Percentiles rank a stretch among this genome's conserved stretches.
These are phyloP conservation scores for Zeuzera pyrina DNA, from an alignment of 2,888 invertebrate genomes.

Conservation along the genomic window DNA sequence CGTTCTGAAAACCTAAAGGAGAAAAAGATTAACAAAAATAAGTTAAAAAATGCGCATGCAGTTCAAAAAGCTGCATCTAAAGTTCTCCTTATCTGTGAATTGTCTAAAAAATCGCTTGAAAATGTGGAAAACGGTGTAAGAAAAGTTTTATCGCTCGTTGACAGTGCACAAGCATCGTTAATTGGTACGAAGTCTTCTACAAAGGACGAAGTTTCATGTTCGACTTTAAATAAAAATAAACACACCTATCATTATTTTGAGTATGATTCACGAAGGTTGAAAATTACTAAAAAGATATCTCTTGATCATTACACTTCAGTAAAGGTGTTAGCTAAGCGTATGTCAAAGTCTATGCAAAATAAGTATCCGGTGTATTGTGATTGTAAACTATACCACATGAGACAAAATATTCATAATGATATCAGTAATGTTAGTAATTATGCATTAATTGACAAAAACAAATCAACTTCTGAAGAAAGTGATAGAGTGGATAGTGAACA, in stretches of 20 bases:
- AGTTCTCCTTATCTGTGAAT: conserved; percentile 55
- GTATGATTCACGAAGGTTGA: conserved; percentile 35
- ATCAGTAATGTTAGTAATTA: too few relatives aligned
- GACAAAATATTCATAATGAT: too few relatives aligned
- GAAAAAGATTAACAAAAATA: conserved; percentile 46
- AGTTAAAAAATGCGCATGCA: conserved; percentile 48
- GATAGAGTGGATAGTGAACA: conserved; percentile 4
- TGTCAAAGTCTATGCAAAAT: conserved; percentile 33
- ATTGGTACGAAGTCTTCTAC: conserved; percentile 22
- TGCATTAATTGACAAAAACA: too few relatives aligned
- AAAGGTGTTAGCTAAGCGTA: conserved; percentile 35
- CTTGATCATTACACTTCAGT: conserved; percentile 47
- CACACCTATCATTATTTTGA: conserved; percentile 32
- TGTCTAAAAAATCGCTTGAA: conserved; percentile 59
- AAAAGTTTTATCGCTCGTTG: conserved; percentile 36
- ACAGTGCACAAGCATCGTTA: conserved; percentile 25
- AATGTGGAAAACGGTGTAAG: conserved; percentile 55
- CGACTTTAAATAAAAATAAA: too few relatives aligned
- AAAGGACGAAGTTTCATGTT: conserved; percentile 5
- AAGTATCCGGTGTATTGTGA: conserved; percentile 53
- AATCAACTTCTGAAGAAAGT: too few relatives aligned
- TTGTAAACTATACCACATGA: conserved; percentile 40
- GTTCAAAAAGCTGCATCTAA: conserved; percentile 56
- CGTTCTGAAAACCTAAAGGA: conserved; percentile 52
- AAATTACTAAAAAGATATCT: conserved; percentile 40